phyloP scores from a whole-genome alignment of 2,797 vertebrate species.

The Melanotaenia pygmaea region DNA sequence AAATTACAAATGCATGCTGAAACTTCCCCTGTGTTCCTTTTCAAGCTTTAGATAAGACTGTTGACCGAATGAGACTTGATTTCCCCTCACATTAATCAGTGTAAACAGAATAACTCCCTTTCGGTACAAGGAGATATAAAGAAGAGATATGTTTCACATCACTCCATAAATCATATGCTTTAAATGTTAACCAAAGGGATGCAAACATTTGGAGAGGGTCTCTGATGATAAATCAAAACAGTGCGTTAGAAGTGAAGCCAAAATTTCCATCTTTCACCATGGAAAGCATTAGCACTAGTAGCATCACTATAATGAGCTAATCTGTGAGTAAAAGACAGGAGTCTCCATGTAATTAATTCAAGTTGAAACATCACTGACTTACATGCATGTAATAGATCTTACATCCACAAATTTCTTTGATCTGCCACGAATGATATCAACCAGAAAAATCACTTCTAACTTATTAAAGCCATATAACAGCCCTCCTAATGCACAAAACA shows the following conservation, averaged over 20 bases:
- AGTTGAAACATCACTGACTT: no score
- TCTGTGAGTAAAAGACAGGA: no score
- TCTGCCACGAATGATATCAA: not conserved
- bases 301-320: not conserved
- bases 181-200: constrained; percentile 8
- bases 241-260: constrained; percentile 4
- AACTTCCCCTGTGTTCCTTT: not conserved
- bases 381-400: no score
- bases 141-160: constrained; percentile 4
- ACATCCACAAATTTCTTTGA: not conserved
- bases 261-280: constrained; percentile 29
- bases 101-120: not conserved
- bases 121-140: not conserved
- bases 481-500: not conserved
- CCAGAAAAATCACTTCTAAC: not conserved
- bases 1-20: not conserved
- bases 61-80: not conserved
- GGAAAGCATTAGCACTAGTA: constrained; percentile 4
- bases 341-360: no score
- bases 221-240: constrained; percentile 12
- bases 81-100: not conserved
- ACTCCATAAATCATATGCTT: constrained; percentile 34
- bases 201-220: not conserved
- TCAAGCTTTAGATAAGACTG: not conserved
- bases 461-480: not conserved